phyloP scores from a whole-genome alignment of 1,140 invertebrate genomes.

The Drosophila sp. region DNA sequence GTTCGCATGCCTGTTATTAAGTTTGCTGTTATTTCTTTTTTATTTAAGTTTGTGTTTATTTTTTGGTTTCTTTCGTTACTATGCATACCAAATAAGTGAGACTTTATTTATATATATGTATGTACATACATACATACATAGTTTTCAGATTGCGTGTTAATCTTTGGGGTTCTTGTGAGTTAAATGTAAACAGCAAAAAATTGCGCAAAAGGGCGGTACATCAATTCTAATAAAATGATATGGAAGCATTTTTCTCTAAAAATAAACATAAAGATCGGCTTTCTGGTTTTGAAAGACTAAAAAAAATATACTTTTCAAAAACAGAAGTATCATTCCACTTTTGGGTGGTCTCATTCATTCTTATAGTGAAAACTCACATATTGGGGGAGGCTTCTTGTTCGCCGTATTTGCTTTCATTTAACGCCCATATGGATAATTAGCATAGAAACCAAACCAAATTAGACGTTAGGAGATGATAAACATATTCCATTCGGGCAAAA shows the following conservation, averaged over 20 bases:
- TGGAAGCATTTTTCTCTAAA: not conserved
- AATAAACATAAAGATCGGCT: constrained; percentile 4
- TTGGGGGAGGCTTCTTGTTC: not conserved
- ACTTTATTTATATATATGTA: not conserved
- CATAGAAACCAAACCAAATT: not conserved
- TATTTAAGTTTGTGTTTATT: not conserved
- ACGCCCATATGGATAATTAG: not conserved
- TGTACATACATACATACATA: not conserved
- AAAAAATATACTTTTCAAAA: not conserved
- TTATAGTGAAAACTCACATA: not conserved
- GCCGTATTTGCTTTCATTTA: not conserved
- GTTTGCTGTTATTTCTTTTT: constrained; percentile 5
- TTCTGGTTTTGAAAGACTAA: too few relatives aligned
- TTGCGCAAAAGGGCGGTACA: too few relatives aligned
- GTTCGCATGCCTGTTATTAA: constrained; percentile 36
- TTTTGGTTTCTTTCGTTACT: not conserved
- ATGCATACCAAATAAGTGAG: not conserved
- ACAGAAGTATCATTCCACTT: not conserved
- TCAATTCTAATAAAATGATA: too few relatives aligned
- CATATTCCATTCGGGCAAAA: not conserved
- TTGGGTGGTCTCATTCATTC: not conserved
- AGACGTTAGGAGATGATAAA: not conserved
- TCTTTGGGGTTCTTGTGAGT: not conserved
- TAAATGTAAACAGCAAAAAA: not conserved
- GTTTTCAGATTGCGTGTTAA: not conserved